Percentiles rank a stretch among this genome's conserved stretches.
phyloP scores from a whole-genome alignment of 2,797 vertebrate genomes.

The Phrynocephalus guinanensis region DNA sequence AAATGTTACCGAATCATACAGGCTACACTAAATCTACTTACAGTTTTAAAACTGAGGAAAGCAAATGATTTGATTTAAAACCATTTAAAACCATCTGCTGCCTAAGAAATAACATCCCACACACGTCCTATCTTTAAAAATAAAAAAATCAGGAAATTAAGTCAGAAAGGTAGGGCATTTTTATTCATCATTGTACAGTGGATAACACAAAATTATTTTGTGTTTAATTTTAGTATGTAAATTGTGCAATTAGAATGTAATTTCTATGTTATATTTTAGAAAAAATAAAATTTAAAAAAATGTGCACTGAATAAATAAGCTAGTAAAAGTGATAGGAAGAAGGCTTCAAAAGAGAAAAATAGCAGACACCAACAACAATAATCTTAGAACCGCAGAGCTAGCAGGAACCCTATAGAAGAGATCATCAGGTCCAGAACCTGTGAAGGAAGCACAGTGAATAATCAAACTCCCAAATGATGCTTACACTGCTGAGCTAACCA shows the following conservation, averaged over 20 bases:
- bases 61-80: neutral
- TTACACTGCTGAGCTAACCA: too few relatives aligned
- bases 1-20: neutral
- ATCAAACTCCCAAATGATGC: too few relatives aligned
- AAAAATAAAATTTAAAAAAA: too few relatives aligned
- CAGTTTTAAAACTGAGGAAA: constrained; percentile 4
- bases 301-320: neutral
- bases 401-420: too few relatives aligned
- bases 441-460: too few relatives aligned
- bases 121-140: neutral
- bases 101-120: neutral
- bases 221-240: too few relatives aligned
- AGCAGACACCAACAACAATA: neutral
- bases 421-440: too few relatives aligned
- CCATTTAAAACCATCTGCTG: neutral
- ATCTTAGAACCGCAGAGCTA: too few relatives aligned
- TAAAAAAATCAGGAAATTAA: neutral
- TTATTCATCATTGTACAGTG: neutral
- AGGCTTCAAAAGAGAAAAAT: neutral
- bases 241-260: too few relatives aligned
- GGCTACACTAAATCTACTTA: constrained; percentile 22
- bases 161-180: neutral
- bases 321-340: neutral
- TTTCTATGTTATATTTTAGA: too few relatives aligned
- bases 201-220: too few relatives aligned